phyloP scores from a whole-genome alignment of 2,888 invertebrate species.

The Harmothoe impar region DNA sequence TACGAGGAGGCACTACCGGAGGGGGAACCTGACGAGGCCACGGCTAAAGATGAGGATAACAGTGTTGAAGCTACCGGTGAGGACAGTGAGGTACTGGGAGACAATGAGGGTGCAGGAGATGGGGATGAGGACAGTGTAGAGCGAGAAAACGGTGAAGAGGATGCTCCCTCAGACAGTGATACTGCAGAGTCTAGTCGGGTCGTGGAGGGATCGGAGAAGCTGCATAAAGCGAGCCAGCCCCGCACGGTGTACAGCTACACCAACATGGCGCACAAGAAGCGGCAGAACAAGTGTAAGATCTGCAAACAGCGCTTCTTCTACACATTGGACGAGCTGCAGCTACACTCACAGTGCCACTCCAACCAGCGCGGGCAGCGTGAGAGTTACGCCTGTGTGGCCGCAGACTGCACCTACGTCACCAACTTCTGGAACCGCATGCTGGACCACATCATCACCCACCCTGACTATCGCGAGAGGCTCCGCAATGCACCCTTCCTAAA shows the following conservation, averaged over 20 bases:
- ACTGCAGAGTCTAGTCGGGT: background rate
- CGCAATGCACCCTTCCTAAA: conserved; percentile 21
- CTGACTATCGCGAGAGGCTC: conserved; percentile 52
- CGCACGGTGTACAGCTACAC: conserved; percentile 30
- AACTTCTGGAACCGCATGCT: conserved; percentile 65
- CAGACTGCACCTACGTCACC: conserved; percentile 48
- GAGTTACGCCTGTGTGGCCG: conserved; percentile 60
- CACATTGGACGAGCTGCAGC: conserved; percentile 65
- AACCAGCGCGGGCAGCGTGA: conserved; percentile 37
- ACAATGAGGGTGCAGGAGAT: background rate
- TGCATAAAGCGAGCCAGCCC: background rate
- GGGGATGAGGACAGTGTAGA: background rate
- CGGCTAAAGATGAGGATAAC: too few species aligned
- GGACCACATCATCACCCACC: conserved; percentile 66
- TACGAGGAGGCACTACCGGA: background rate
- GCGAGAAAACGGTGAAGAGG: background rate
- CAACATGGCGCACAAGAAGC: background rate
- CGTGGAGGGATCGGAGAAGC: background rate
- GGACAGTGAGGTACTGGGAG: background rate
- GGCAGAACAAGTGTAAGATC: conserved; percentile 60
- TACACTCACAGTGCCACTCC: conserved; percentile 65
- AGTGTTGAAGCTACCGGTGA: background rate
- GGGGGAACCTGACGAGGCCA: background rate
- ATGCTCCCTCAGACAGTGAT: background rate
- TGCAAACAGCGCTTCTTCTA: conserved; percentile 66